These are phyloP conservation scores for Metallyticus violacea DNA, from an alignment of 2,888 invertebrate genomes.

Conservation along the genomic window DNA sequence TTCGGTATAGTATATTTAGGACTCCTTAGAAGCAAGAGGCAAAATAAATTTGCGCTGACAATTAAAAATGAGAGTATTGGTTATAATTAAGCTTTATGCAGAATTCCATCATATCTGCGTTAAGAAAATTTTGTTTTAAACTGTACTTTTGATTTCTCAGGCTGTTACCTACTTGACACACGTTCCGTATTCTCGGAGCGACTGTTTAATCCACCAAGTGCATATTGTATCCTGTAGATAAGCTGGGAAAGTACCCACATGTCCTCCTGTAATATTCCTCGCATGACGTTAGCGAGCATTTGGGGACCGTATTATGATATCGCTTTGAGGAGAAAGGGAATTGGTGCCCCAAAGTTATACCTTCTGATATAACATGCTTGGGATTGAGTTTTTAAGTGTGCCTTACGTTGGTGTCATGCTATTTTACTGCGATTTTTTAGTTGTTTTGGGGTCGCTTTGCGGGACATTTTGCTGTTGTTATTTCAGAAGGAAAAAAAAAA, in stretches of 20 bases:
- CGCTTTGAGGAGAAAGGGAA: background rate
- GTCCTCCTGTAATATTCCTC: background rate
- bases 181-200: background rate
- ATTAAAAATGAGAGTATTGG: too few species aligned
- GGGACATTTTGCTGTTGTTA: too few species aligned
- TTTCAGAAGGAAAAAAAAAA: too few species aligned
- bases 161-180: background rate
- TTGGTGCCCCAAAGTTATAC: background rate
- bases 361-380: background rate
- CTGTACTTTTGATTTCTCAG: background rate
- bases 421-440: too few species aligned
- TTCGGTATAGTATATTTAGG: too few species aligned
- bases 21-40: too few species aligned
- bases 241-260: background rate
- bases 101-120: too few species aligned
- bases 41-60: too few species aligned
- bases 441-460: too few species aligned
- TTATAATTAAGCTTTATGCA: too few species aligned
- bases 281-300: too few species aligned
- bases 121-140: background rate
- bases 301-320: background rate
- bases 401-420: too few species aligned
- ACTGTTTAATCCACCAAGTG: background rate
- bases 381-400: background rate
- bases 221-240: background rate